Base-by-base conservation (phyloP, 1,140 invertebrate genomes). In the Hormaphis cornu region DNA sequence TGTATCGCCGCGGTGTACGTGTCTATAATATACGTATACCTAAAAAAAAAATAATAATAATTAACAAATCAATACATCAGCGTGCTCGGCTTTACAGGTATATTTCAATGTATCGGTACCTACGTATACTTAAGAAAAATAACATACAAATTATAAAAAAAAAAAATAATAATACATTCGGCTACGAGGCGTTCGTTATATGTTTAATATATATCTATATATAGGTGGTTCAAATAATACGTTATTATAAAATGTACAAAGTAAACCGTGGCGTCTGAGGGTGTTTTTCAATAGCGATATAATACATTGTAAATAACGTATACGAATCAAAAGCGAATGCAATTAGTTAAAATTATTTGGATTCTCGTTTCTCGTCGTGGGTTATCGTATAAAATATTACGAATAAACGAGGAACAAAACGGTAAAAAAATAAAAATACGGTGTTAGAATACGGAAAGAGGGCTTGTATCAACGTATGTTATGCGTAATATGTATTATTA, bases 81-180 rank as follows among this genome's bases (percentile, higher is more conserved):
- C 58, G 58, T 63, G 58, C 58, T 63, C 28, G 58, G 40, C 58
- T 58, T 40, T 58, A 58, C 54, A 58, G 54, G 54, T 58, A 58
- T 35, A 3, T 16, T 18, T 37, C 30, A 56, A 56, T 16, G 53
- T 35, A n/a, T n/a, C n/a, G n/a, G n/a, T n/a, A n/a, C n/a, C n/a
- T n/a, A n/a, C n/a, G n/a, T 35, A 35, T 37, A 14, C 20, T 33
- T 20, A 54, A 35, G 0, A 35, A 56, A 14, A 35, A 58, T 20
- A 22, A 10, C 8, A 5, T 35, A 37, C 9, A 56, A 37, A 24
- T 22, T 22, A 56, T 1, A 53, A 56, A 22, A 56, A 37, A 16
- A 12, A 33, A 33, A 35, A 33, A n/a, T 24, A 50, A 50, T 26
- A 58, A 58, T 24, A 58, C 54, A 58, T 37, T 40, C 20, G 33